Conservation (phyloP, 2,888 invertebrate species). For the Fabriciana adippe region DNA sequence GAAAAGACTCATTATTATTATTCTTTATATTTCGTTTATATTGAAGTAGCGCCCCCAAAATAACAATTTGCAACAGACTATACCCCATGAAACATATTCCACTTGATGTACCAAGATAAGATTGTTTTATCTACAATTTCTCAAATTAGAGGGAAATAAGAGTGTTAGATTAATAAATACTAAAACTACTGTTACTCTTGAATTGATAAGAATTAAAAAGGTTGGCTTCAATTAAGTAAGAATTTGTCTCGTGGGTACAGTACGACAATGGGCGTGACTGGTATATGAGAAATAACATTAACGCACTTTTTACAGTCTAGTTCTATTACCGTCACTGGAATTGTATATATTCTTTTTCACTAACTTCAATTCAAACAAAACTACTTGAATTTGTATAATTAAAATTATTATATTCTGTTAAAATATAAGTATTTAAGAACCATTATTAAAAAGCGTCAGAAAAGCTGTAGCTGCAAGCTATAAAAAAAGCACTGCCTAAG, state of each 20-base stretch:
- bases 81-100: too few relatives aligned
- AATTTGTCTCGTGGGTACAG: slow-evolving; percentile 47
- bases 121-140: too few relatives aligned
- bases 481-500: too few relatives aligned
- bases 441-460: too few relatives aligned
- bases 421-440: too few relatives aligned
- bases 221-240: slow-evolving; percentile 40
- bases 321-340: slow-evolving; percentile 47
- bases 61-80: too few relatives aligned
- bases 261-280: slow-evolving; percentile 34
- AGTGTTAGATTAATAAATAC: background rate
- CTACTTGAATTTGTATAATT: background rate
- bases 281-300: slow-evolving; percentile 47
- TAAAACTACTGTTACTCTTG: background rate
- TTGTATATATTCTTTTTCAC: slow-evolving; percentile 8
- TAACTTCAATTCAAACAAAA: background rate
- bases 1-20: too few relatives aligned
- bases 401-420: background rate
- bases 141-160: too few relatives aligned
- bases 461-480: too few relatives aligned
- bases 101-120: too few relatives aligned
- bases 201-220: slow-evolving; percentile 8
- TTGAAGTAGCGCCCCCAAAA: too few relatives aligned
- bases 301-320: slow-evolving; percentile 43
- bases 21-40: too few relatives aligned